Evolutionary conservation across 2,888 invertebrate genomes (phyloP), one percentile per base, ranked within the genome.

Genomic region (Cordylochernes scorpioides): DNA sequence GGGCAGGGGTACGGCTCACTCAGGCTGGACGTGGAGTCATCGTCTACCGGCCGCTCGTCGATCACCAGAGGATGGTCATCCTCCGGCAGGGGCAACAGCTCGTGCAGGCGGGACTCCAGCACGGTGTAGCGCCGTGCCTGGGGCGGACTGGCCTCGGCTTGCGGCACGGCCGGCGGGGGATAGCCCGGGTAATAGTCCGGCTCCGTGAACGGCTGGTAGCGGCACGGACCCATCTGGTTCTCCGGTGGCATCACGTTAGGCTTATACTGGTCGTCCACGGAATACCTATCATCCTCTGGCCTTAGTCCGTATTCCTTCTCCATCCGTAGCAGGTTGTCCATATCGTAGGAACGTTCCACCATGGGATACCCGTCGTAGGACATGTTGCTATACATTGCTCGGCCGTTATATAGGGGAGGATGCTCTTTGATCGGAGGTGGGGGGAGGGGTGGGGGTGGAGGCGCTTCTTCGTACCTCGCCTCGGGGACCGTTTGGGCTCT

Each of bases 271-370:
- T 25, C 25, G 5, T 25, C 25, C 9, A 25, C 7, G n/a, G 5
- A 15, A 16, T 25, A 13, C 5, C 9, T 8, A 14, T 25, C 25
- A 13, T 25, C 14, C 9, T 25, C 13, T 22, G 22, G 22, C 4
- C 33, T 32, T 9, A 36, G 29, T 22, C 22, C 22, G 6, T 22
- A 22, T 36, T 59, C 58, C 34, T 52, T 54, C 34, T 63, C 62
- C 18, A 60, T 56, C 43, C 57, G 58, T 28, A 57, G 42, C 31
- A 56, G 43, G 34, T 47, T 54, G 28, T 58, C 57, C 3, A 52
- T 34, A 27, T 41, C 42, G 24, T 44, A 42, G 6, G 33, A 14
- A 29, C 31, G 31, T 17, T 31, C 32, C 12, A 26, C 33, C 7
- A 24, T 13, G 12, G 26, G n/a, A 14, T 22, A 4, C 15, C 25